A percentile compares a stretch with the other conserved stretches of the same genome.
These are phyloP conservation scores for Ophion ellenae DNA, from an alignment of 2,888 invertebrate species.

Conservation along the genomic window DNA sequence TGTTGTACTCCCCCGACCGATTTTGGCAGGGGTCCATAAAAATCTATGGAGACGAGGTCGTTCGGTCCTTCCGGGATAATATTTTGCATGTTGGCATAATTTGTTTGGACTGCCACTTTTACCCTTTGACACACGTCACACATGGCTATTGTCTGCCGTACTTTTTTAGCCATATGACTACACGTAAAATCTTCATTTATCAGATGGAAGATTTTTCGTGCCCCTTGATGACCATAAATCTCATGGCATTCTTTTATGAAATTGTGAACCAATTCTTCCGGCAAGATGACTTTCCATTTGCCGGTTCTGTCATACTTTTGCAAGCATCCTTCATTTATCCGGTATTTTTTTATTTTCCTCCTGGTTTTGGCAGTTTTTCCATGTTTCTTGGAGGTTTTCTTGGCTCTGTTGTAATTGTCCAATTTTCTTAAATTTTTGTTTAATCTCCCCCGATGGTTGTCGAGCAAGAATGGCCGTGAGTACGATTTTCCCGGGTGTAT, in stretches of 20 bases:
- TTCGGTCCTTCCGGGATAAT: neutral
- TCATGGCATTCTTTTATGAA: neutral
- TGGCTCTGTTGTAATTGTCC: neutral
- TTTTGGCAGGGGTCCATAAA: slow-evolving; percentile 12
- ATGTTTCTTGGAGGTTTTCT: neutral
- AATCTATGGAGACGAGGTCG: slow-evolving; percentile 17
- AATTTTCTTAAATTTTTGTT: neutral
- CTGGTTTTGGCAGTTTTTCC: neutral
- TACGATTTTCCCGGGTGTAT: neutral
- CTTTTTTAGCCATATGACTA: neutral
- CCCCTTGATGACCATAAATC: neutral
- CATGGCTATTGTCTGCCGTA: neutral
- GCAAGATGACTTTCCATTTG: neutral
- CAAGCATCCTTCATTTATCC: neutral
- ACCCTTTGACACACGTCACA: neutral
- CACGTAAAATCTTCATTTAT: neutral
- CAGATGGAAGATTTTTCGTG: neutral
- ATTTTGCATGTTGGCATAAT: neutral
- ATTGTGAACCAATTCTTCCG: neutral
- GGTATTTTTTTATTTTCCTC: no score
- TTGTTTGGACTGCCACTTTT: neutral
- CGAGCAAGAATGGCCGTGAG: no score
- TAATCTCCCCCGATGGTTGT: neutral
- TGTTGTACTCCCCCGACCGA: neutral
- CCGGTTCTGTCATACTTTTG: neutral